Evolutionary conservation across 2,113 vertebrate species (phyloP), one percentile per base, ranked within the genome.

Genomic region (Synchiropus splendidus): DNA sequence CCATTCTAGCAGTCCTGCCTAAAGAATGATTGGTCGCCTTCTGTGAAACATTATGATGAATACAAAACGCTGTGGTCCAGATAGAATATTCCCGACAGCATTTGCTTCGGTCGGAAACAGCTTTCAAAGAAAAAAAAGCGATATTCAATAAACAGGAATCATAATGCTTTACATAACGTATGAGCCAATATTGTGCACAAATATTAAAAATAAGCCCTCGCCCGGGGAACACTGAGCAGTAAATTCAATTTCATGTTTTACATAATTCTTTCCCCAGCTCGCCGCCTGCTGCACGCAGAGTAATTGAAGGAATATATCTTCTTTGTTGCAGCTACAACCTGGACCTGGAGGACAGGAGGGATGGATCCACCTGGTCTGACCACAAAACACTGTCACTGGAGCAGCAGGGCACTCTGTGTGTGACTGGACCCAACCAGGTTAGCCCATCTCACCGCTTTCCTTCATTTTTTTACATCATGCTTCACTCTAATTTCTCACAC

Each of bases 301-400:
- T 51, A 35, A 31, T 47, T 55, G 39, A 46, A 43, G 12, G 18
- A 48, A 35, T 18, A 16, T 30, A 18, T 53, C 5, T 9, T 67
- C 16, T 61, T 48, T 61, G 13, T 63, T 59, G 16, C n/a, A 97
- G 92, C 72, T 86, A 51, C 48, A 74, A 77, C 47, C 47, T 78
- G 36, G 89, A 92, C 49, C 48, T 75, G 5, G 90, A 93, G 36
- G 71, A 74, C 48, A 89, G 82, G 38, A 89, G 81, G 48, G 81
- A 85, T 37, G 86, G 85, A 3, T 31, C 54, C 17, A 67, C 73
- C 10, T 88, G 89, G 84, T 77, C 87, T 0, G 91, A 95, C 51
- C 85, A 89, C 48, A 92, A 86, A 74, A 82, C 82, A 54, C 46
- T 85, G 2, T 9, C 88, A 0, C 84, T 79, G 2, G 42, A 81